These are phyloP conservation scores for Bugula neritina DNA, from an alignment of 2,888 invertebrate genomes.

Conservation along the genomic window DNA sequence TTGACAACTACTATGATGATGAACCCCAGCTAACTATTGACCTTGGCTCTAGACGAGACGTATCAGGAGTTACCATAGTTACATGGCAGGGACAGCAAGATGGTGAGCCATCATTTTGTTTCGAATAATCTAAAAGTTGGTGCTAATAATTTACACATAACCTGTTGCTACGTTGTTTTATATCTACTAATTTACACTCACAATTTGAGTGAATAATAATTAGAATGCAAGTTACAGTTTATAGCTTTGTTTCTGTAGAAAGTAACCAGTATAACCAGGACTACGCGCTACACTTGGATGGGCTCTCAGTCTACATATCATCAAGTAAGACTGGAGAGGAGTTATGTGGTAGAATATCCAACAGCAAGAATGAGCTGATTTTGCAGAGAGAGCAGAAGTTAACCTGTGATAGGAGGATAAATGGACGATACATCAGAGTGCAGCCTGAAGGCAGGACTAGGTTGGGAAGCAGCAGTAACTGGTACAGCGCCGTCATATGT, in stretches of 20 bases:
- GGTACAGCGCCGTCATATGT: slow-evolving; percentile 57
- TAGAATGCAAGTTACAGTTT: neutral
- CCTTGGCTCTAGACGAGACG: slow-evolving; percentile 51
- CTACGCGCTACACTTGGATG: slow-evolving; percentile 56
- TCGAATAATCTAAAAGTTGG: neutral
- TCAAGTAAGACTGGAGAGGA: slow-evolving; percentile 24
- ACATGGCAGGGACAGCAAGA: slow-evolving; percentile 57
- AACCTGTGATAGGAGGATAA: slow-evolving; percentile 52
- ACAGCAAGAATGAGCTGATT: slow-evolving; percentile 56
- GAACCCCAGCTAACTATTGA: slow-evolving; percentile 58
- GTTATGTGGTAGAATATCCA: slow-evolving; percentile 55
- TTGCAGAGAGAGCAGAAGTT: slow-evolving; percentile 53
- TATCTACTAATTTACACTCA: no score
- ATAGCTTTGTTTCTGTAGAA: slow-evolving; percentile 5
- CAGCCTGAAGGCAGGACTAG: slow-evolving; percentile 56
- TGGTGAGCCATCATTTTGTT: slow-evolving; percentile 44
- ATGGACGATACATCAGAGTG: slow-evolving; percentile 56
- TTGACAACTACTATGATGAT: slow-evolving; percentile 58
- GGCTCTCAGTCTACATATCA: slow-evolving; percentile 54
- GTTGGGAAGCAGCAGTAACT: slow-evolving; percentile 51
- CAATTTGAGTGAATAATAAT: no score
- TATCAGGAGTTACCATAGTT: slow-evolving; percentile 55
- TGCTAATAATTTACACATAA: no score
- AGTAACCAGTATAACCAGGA: slow-evolving; percentile 39
- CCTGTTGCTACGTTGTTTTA: no score